phyloP scores from a whole-genome alignment of 1,140 invertebrate genomes.

The Phenacoccus solenopsis region DNA sequence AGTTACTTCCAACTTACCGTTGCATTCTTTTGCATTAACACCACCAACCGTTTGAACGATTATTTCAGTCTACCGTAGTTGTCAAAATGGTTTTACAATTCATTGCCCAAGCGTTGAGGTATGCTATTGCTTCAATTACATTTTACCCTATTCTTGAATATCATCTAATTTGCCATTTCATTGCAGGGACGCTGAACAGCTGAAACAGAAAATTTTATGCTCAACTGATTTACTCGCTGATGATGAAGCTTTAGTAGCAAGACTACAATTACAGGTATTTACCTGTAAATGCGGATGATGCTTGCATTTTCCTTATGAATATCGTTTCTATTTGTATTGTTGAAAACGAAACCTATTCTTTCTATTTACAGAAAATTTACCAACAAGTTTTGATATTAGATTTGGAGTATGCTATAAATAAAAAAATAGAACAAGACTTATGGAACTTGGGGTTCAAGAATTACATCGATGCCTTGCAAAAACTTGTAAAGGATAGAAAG shows the following conservation, averaged over 20 bases:
- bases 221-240: neutral
- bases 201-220: neutral
- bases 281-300: neutral
- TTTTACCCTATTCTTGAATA: neutral
- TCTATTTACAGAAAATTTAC: constrained; percentile 53
- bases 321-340: no score
- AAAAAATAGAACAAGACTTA: constrained; percentile 77
- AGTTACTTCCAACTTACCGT: neutral
- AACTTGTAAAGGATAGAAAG: constrained; percentile 61
- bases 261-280: neutral
- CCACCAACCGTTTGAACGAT: neutral
- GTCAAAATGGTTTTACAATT: constrained; percentile 4
- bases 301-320: neutral
- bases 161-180: neutral
- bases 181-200: neutral
- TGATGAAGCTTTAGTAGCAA: neutral
- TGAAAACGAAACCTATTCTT: neutral
- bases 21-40: neutral
- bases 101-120: neutral
- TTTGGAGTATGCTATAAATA: constrained; percentile 74
- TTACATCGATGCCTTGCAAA: constrained; percentile 65
- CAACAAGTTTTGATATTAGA: constrained; percentile 66
- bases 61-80: neutral
- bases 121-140: neutral
- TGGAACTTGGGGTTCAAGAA: constrained; percentile 84